Base-by-base conservation (phyloP, 2,888 invertebrate species). In the Archips crataeganus region DNA sequence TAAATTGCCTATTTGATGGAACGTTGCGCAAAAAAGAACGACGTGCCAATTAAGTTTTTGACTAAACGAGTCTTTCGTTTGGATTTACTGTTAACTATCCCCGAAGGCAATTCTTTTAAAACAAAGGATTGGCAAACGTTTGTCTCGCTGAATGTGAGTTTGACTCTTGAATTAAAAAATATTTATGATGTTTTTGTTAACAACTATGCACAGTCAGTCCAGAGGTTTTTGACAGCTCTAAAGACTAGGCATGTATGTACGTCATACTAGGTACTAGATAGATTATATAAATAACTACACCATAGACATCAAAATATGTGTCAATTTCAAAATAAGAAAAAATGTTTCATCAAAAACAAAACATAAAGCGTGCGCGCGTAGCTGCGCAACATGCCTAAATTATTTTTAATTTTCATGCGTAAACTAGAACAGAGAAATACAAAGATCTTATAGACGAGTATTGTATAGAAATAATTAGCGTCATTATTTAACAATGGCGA, bases 1-100 rank as follows among this genome's bases (percentile, higher is more conserved):
- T 78, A 77, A 81, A 84, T 80, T 79, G 78, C 77, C 77, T 78
- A 77, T 82, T 81, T 80, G 71, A 77, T 74, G 72, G 80, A 76
- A 76, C 81, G 79, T 78, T 79, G 82, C 77, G 78, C 77, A 75
- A 66, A 70, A 39, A 65, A 72, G 42, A 64, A 74, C 51, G 67
- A 69, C 3, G 54, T 47, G 61, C 66, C 71, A 49, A 71, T 77
- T 73, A 75, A 64, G 51, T 64, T 69, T 72, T 68, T 49, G 72
- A 42, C 63, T 68, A 57, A 72, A 63, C 59, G 39, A 63, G 47
- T 49, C 42, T 36, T 13, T 66, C 23, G 45, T 65, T 60, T 34
- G 11, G 47, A 59, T 47, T 51, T 51, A 32, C 64, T 13, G 39
- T 63, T 68, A 57, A 39, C 39, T 34, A 63, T 68, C 42, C 36